These are phyloP conservation scores for Anguilla pacifica DNA, from an alignment of 2,797 vertebrate genomes.

Conservation along the genomic window DNA sequence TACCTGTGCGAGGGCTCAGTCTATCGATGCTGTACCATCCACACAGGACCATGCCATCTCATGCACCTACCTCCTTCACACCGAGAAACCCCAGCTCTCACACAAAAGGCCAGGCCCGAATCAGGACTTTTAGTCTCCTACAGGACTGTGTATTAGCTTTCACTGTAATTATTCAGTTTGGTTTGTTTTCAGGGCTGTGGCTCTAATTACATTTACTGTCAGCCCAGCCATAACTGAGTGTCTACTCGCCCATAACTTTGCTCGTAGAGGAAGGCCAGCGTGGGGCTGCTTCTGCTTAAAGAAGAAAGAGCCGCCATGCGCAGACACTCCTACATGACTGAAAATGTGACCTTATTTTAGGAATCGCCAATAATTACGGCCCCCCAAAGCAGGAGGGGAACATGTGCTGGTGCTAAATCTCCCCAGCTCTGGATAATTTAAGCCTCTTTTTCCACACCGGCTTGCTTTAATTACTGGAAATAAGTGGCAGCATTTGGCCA, in stretches of 20 bases:
- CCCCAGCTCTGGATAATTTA: slow-evolving; percentile 70
- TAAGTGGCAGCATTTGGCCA: slow-evolving; percentile 80
- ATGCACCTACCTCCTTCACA: slow-evolving; percentile 8
- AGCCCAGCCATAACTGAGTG: slow-evolving; percentile 40
- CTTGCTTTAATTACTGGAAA: slow-evolving; percentile 85
- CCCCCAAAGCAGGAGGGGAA: slow-evolving; percentile 59
- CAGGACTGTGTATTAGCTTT: slow-evolving; percentile 49
- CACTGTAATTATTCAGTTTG: slow-evolving; percentile 40
- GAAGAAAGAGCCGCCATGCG: slow-evolving; percentile 23
- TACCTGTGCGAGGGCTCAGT: neutral
- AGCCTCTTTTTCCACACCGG: slow-evolving; percentile 71
- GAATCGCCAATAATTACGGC: slow-evolving; percentile 75
- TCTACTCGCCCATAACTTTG: slow-evolving; percentile 50
- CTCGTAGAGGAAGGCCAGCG: slow-evolving; percentile 33
- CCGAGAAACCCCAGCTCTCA: slow-evolving; percentile 29
- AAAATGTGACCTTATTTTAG: slow-evolving; percentile 60
- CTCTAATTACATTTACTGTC: slow-evolving; percentile 40
- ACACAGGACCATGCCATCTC: slow-evolving; percentile 21
- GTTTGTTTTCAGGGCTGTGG: slow-evolving; percentile 48
- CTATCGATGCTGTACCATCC: neutral
- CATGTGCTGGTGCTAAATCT: slow-evolving; percentile 68
- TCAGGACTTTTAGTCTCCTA: slow-evolving; percentile 40
- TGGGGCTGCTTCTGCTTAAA: slow-evolving; percentile 37
- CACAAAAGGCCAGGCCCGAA: slow-evolving; percentile 49
- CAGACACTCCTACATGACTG: slow-evolving; percentile 52